Conservation (phyloP, 2,888 invertebrate species). For the Drosophila hamatofila region DNA sequence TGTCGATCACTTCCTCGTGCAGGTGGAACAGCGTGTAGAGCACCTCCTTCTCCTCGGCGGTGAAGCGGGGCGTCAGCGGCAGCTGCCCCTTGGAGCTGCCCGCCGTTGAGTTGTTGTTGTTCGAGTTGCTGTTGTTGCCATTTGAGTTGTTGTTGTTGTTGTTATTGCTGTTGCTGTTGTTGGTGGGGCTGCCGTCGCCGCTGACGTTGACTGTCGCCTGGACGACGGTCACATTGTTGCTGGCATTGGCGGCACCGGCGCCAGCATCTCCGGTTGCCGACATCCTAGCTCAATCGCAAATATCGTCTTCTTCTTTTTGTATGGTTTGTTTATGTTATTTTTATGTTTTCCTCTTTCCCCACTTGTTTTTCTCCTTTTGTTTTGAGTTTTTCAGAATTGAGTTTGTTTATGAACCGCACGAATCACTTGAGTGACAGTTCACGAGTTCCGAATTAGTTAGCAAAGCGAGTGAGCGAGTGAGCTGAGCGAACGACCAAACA, state of each 20-base stretch:
- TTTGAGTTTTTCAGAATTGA: conserved; percentile 30
- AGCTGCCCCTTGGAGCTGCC: conserved; percentile 58
- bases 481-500: neutral
- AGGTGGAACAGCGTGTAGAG: conserved; percentile 82
- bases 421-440: conserved; percentile 39
- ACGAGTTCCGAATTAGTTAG: conserved; percentile 14
- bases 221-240: conserved; percentile 29
- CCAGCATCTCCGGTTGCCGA: conserved; percentile 55
- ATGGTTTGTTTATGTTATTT: conserved; percentile 9
- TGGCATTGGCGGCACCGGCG: conserved; percentile 40
- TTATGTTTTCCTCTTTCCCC: neutral
- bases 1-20: conserved; percentile 85
- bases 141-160: conserved; percentile 24
- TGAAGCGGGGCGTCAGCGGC: conserved; percentile 83
- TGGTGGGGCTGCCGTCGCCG: conserved; percentile 31
- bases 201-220: conserved; percentile 46
- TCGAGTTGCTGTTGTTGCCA: conserved; percentile 14
- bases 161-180: conserved; percentile 31
- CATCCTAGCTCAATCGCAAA: conserved; percentile 30
- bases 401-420: conserved; percentile 54
- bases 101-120: conserved; percentile 35
- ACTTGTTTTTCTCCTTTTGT: conserved; percentile 17
- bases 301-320: neutral
- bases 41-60: conserved; percentile 84
- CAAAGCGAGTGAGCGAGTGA: neutral